phyloP scores from a whole-genome alignment of 2,113 vertebrate species.

The Genyomyrus donnyi region DNA sequence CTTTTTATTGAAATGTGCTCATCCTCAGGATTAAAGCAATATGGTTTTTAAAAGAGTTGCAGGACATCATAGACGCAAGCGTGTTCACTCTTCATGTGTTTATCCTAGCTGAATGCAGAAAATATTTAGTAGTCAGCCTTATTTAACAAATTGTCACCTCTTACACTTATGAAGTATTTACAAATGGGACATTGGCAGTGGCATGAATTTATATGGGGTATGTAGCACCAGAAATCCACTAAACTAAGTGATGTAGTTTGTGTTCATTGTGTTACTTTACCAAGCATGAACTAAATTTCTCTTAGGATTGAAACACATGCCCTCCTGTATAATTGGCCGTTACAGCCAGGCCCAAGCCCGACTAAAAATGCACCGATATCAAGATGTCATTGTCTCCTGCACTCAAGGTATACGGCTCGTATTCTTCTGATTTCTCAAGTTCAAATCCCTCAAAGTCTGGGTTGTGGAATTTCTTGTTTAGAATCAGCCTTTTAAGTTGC shows the following conservation, averaged over 20 bases:
- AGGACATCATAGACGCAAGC: neutral
- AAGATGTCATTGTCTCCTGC: slow-evolving; percentile 65
- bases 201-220: neutral
- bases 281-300: slow-evolving; percentile 12
- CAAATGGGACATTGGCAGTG: neutral
- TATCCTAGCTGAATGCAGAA: neutral
- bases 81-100: neutral
- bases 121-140: neutral
- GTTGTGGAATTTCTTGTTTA: neutral
- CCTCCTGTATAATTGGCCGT: slow-evolving; percentile 63
- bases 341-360: slow-evolving; percentile 71
- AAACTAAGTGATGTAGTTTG: neutral
- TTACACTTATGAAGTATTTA: neutral
- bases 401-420: slow-evolving; percentile 64
- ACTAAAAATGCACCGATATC: slow-evolving; percentile 71
- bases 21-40: neutral
- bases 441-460: neutral
- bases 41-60: neutral
- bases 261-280: neutral
- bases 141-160: neutral
- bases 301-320: slow-evolving; percentile 70
- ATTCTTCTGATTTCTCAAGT: neutral
- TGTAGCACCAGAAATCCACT: neutral
- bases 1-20: neutral
- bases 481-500: neutral